Percentiles rank a stretch among this genome's conserved stretches.
Conservation (phyloP, 2,797 vertebrate species). For the Balearica regulorum region DNA sequence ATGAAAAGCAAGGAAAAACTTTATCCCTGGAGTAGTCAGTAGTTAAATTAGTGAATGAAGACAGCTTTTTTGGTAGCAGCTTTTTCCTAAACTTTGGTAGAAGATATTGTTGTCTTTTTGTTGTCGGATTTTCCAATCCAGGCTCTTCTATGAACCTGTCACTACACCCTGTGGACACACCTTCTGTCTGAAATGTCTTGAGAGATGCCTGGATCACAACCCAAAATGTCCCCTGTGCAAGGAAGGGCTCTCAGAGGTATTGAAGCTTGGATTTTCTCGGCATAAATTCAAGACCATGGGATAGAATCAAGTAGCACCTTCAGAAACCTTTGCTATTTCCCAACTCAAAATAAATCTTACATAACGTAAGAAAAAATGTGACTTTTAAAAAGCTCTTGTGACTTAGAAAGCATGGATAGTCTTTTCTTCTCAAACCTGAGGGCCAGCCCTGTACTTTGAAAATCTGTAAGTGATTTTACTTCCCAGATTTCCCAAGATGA, state of each 20-base stretch:
- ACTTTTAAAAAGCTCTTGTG: not conserved
- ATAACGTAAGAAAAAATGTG: not conserved
- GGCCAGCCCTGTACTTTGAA: not conserved
- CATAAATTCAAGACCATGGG: not conserved
- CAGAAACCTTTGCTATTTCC: not conserved
- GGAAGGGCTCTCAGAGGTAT: slow-evolving; percentile 80
- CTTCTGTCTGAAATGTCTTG: slow-evolving; percentile 84
- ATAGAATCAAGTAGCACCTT: not conserved
- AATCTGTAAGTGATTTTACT: not conserved
- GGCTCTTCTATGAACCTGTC: slow-evolving; percentile 83
- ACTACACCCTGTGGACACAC: slow-evolving; percentile 84
- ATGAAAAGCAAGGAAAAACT: not conserved
- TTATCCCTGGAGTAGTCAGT: not conserved
- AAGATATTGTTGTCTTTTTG: slow-evolving; percentile 57
- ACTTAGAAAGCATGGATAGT: not conserved
- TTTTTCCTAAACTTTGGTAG: slow-evolving; percentile 21
- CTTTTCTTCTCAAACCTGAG: not conserved
- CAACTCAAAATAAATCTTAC: not conserved
- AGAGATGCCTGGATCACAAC: slow-evolving; percentile 82
- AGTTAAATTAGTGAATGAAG: not conserved
- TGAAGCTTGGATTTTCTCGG: not conserved
- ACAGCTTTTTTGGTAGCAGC: not conserved
- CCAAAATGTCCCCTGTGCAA: slow-evolving; percentile 83
- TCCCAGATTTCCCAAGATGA: not conserved
- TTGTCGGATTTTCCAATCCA: slow-evolving; percentile 60